Evolutionary conservation across 2,797 vertebrate species (phyloP).

Genomic region (Crocidura indochinensis): DNA sequence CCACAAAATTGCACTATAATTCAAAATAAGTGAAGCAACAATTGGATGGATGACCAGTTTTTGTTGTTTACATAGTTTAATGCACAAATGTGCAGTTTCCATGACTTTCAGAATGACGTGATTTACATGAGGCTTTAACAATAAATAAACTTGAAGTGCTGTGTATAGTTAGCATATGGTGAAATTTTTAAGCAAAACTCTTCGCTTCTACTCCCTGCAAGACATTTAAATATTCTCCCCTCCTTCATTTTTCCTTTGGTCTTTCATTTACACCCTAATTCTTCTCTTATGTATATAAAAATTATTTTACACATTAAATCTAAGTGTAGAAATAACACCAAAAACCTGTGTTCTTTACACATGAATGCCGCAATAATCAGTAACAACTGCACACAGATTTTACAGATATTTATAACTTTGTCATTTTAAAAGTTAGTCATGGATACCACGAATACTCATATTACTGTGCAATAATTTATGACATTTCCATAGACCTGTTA

Average conservation of each 20-base stretch:
- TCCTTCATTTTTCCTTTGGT: slow-evolving; percentile 41
- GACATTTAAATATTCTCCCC: slow-evolving; percentile 67
- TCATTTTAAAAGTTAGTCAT: slow-evolving; percentile 76
- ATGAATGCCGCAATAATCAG: slow-evolving; percentile 59
- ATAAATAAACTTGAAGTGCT: slow-evolving; percentile 80
- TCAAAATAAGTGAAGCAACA: slow-evolving; percentile 84
- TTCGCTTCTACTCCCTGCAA: slow-evolving; percentile 58
- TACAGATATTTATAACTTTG: slow-evolving; percentile 75
- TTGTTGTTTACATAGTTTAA: slow-evolving; percentile 81
- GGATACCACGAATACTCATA: slow-evolving; percentile 60
- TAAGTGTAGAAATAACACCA: slow-evolving; percentile 57
- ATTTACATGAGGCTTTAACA: slow-evolving; percentile 75
- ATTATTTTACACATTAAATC: slow-evolving; percentile 72
- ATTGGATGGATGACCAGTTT: slow-evolving; percentile 81
- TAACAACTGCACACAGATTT: slow-evolving; percentile 83
- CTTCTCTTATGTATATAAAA: slow-evolving; percentile 77
- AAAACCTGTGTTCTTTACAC: slow-evolving; percentile 52
- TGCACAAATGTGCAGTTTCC: slow-evolving; percentile 80
- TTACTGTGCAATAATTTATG: slow-evolving; percentile 82
- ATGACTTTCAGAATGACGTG: slow-evolving; percentile 78
- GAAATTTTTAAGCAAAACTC: slow-evolving; percentile 63
- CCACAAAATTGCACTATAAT: slow-evolving; percentile 81
- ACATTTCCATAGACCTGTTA: slow-evolving; percentile 82
- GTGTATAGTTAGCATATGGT: slow-evolving; percentile 83
- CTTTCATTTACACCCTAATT: slow-evolving; percentile 78